A percentile compares a stretch with the other conserved stretches of the same genome.
Conservation (phyloP, 2,113 vertebrate species). For the Oreochromis niloticus region DNA sequence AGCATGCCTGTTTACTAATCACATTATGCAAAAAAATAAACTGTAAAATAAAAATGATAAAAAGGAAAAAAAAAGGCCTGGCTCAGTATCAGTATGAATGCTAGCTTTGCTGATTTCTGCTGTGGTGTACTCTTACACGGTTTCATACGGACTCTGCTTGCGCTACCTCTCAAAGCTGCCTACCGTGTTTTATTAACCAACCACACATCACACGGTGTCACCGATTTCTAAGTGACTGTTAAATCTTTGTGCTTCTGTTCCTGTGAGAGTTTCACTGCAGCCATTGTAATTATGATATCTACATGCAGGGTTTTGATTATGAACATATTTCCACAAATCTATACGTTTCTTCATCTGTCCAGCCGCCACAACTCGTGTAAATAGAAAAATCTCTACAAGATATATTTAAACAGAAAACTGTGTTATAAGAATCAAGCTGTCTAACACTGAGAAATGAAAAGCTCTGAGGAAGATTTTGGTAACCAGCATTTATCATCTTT, state of each 20-base stretch:
- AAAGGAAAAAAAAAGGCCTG: background rate
- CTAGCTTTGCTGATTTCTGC: slow-evolving; percentile 1
- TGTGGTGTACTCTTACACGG: background rate
- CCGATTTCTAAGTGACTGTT: slow-evolving; percentile 9
- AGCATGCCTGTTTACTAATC: slow-evolving; percentile 56
- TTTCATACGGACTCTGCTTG: slow-evolving; percentile 8
- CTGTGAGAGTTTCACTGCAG: background rate
- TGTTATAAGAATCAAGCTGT: background rate
- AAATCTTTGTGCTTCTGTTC: background rate
- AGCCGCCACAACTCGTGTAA: background rate
- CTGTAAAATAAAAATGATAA: background rate
- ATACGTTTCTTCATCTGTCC: background rate
- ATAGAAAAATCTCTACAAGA: background rate
- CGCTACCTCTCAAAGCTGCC: slow-evolving; percentile 38
- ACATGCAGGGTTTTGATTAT: background rate
- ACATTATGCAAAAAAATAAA: slow-evolving; percentile 41
- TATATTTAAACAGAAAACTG: background rate
- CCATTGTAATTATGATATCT: background rate
- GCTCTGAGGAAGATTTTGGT: background rate
- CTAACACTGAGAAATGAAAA: background rate
- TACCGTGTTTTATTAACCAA: background rate
- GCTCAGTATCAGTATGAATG: background rate
- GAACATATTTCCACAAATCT: background rate
- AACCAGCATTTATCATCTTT: background rate
- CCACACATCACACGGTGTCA: background rate